Conservation (phyloP, 1,140 invertebrate genomes). For the Lasioglossum albipes region DNA sequence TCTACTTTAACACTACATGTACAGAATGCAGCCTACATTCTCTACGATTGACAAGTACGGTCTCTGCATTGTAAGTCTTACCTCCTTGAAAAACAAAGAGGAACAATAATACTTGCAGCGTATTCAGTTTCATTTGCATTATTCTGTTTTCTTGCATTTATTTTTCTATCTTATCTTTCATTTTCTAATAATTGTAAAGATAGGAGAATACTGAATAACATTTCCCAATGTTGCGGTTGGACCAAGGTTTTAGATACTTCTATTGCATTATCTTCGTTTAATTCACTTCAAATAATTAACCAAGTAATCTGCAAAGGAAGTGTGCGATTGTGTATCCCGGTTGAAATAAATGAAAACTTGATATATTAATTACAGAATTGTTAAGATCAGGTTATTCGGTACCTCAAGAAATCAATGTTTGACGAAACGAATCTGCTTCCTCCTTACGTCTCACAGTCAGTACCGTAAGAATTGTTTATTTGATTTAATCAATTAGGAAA, state of each 20-base stretch:
- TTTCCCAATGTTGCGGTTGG: neutral
- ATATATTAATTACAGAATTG: no score
- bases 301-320: neutral
- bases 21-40: conserved; percentile 14
- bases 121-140: conserved; percentile 49
- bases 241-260: neutral
- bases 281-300: neutral
- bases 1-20: neutral
- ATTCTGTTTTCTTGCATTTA: conserved; percentile 1
- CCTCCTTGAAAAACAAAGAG: conserved; percentile 56
- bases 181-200: neutral
- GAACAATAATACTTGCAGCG: conserved; percentile 55
- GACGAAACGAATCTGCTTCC: neutral
- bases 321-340: neutral
- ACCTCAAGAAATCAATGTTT: conserved; percentile 5
- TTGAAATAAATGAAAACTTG: neutral
- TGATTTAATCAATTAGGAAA: neutral
- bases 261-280: no score
- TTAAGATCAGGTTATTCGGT: conserved; percentile 6
- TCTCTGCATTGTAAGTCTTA: conserved; percentile 32
- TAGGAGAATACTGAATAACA: neutral
- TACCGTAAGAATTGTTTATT: neutral
- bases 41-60: conserved; percentile 12
- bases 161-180: neutral
- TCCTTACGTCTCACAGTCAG: neutral